Conservation (phyloP, 2,888 invertebrate species). For the Phortica magna region DNA sequence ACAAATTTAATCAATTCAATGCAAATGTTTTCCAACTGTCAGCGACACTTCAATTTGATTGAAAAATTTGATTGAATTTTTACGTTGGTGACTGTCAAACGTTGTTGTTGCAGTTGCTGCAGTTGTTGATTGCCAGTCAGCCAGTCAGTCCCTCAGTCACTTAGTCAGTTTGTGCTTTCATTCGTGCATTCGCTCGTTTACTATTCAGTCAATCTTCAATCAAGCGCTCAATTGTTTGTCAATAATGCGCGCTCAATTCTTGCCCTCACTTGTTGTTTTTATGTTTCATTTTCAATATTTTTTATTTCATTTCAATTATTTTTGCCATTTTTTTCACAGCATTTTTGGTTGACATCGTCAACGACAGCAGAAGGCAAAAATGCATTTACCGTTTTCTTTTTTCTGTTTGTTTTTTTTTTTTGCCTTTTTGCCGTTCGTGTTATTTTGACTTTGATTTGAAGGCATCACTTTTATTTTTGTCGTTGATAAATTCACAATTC, state of each 20-base stretch:
- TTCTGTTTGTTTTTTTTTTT: not conserved
- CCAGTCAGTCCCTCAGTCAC: not conserved
- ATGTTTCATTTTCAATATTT: not conserved
- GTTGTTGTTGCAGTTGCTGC: not conserved
- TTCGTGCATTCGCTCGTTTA: not conserved
- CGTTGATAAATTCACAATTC: conserved; percentile 67
- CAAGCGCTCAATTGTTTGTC: conserved; percentile 24
- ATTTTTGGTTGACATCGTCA: conserved; percentile 1
- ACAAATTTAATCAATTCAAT: not conserved
- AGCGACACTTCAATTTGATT: conserved; percentile 6
- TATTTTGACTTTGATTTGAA: conserved; percentile 7
- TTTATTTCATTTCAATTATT: not conserved
- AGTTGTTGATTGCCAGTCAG: no score
- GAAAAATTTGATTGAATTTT: conserved; percentile 28
- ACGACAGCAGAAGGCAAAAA: not conserved
- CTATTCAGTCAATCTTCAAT: conserved; percentile 11
- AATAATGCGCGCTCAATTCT: conserved; percentile 4
- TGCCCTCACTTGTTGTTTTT: not conserved
- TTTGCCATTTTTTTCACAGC: conserved; percentile 4
- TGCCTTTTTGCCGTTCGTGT: not conserved
- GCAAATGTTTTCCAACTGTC: conserved; percentile 14
- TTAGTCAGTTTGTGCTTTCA: not conserved
- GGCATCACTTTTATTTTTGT: conserved; percentile 49
- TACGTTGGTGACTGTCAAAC: not conserved
- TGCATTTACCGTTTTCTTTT: not conserved